Base-by-base conservation (phyloP, 1,140 invertebrate species). In the Heterodera carotae region DNA sequence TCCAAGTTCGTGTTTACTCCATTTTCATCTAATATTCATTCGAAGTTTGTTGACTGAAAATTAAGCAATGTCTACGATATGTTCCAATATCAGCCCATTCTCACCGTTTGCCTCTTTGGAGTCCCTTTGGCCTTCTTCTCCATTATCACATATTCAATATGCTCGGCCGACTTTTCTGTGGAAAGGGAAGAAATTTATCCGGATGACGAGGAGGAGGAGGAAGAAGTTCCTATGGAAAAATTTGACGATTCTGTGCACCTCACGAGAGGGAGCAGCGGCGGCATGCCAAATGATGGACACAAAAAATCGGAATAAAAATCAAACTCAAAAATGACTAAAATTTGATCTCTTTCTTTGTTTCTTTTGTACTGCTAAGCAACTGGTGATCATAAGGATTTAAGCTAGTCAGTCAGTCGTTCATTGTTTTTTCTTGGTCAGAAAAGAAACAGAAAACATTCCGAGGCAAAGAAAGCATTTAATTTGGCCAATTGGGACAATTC, bases 111-210 rank as follows among this genome's bases (percentile, higher is more conserved):
- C 7, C 89, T 96, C 8, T 94, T 89, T 60, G 94, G 94, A 12
- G 90, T 97, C 56, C 95, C 95, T 12, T 59, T 82, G 43, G 93
- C 93, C 22, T 96, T 97, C 87, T 90, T 97, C 10, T 92, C 92
- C n/a, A 91, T 97, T 1, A 97, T 97, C 84, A 92, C 93, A 85
- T 97, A 97, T 86, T 94, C 94, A 2, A 93, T 94, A 79, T 97
- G 93, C 88, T 97, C 94, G 88, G 92, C 93, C 31, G 94, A 97
- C 89, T 94, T 96, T 84, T 90, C 96, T 81, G 94, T 96, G 88
- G 93, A 93, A n/a, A 92, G 93, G 80, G 94, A 95, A 27, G 93
- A 94, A 64, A 80, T 86, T 60, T 86, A 88, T 72, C 83, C 85
- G 22, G 76, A 76, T n/a, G 93, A 93, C 80, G 91, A 91, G 76